Evolutionary conservation across 1,140 invertebrate species (phyloP).

Genomic region (Achroia grisella): DNA sequence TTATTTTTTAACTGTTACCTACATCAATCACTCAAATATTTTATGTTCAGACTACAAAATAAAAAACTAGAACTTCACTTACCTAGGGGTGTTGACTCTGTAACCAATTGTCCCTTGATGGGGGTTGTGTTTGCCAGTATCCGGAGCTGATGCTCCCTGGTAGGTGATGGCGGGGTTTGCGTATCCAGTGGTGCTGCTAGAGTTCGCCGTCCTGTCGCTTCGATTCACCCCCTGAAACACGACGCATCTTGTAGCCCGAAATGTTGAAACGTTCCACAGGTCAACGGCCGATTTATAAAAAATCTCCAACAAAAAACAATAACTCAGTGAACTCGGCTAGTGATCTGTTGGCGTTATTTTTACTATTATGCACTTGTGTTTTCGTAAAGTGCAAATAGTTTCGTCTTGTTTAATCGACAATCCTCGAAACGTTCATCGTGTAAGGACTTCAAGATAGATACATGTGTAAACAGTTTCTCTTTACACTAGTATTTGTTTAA

Average conservation of each 20-base stretch:
- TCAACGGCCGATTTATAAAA: too few relatives aligned
- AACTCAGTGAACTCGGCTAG: too few relatives aligned
- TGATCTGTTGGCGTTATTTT: too few relatives aligned
- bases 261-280: neutral
- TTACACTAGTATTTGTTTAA: neutral
- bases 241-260: conserved; percentile 38
- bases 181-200: conserved; percentile 60
- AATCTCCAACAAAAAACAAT: conserved; percentile 6
- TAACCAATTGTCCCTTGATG: conserved; percentile 63
- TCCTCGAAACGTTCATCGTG: conserved; percentile 45
- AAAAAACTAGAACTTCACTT: conserved; percentile 18
- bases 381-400: too few relatives aligned
- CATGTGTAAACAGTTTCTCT: neutral
- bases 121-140: conserved; percentile 52
- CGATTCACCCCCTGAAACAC: conserved; percentile 60
- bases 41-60: neutral
- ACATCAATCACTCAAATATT: neutral
- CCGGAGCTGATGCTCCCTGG: conserved; percentile 57
- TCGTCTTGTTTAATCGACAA: conserved; percentile 37
- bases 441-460: conserved; percentile 1
- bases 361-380: too few relatives aligned
- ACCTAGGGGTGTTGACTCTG: conserved; percentile 63
- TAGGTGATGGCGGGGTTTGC: conserved; percentile 42
- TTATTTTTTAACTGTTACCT: too few relatives aligned
- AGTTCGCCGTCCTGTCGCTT: conserved; percentile 66